A percentile compares a stretch with the other conserved stretches of the same genome.
Conservation (phyloP, 2,113 vertebrate genomes). For the Caranx melampygus region DNA sequence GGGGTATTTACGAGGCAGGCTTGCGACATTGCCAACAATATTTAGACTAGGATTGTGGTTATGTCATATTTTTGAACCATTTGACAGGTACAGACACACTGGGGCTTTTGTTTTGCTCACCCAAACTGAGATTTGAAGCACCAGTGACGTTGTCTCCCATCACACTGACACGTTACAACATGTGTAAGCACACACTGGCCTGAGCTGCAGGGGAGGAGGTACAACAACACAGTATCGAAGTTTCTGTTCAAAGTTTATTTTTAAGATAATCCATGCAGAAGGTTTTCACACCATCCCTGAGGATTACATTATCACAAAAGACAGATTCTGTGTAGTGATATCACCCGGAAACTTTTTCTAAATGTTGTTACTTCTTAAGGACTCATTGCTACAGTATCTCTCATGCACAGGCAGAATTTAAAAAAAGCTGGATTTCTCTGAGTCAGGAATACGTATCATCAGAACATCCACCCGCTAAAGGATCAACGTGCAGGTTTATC, state of each 20-base stretch:
- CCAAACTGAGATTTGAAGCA: conserved; percentile 10
- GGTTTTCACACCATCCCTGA: neutral
- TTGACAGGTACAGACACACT: conserved; percentile 41
- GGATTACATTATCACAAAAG: neutral
- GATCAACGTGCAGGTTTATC: conserved; percentile 39
- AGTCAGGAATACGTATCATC: conserved; percentile 29
- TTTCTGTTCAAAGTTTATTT: neutral
- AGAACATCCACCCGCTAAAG: conserved; percentile 20
- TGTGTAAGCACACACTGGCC: conserved; percentile 28
- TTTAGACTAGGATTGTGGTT: conserved; percentile 66
- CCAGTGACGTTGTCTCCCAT: conserved; percentile 25
- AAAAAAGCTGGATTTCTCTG: conserved; percentile 8
- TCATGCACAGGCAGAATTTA: conserved; percentile 11
- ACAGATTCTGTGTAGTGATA: neutral
- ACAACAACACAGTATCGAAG: neutral
- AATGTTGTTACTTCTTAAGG: neutral
- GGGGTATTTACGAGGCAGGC: neutral
- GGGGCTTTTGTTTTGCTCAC: conserved; percentile 48
- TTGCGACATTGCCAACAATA: conserved; percentile 50
- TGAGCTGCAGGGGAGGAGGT: neutral
- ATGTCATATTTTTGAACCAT: conserved; percentile 31
- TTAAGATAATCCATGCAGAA: neutral
- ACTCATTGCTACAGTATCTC: neutral
- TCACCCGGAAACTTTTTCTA: conserved; percentile 4
- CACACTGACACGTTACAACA: conserved; percentile 34